These are phyloP conservation scores for Oryzias celebensis DNA, from an alignment of 2,113 vertebrate species.

Conservation along the genomic window DNA sequence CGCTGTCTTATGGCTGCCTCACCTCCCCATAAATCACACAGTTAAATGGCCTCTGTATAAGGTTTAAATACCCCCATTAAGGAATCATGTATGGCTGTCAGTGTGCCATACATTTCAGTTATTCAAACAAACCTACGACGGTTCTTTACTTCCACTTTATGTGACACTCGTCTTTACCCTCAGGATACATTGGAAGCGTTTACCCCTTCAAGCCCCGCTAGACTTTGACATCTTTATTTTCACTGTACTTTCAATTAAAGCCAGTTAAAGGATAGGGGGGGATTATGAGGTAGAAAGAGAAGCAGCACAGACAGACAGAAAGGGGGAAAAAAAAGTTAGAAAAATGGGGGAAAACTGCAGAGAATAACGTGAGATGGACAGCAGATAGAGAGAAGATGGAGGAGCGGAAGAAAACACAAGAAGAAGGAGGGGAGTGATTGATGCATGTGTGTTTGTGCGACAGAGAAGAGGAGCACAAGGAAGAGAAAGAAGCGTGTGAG, in stretches of 20 bases:
- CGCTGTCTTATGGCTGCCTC: slow-evolving; percentile 5
- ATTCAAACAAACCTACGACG: slow-evolving; percentile 26
- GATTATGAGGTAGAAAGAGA: slow-evolving; percentile 6
- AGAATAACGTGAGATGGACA: slow-evolving; percentile 32
- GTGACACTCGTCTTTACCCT: slow-evolving; percentile 15
- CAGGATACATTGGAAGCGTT: slow-evolving; percentile 9
- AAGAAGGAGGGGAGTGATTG: slow-evolving; percentile 32
- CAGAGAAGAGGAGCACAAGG: slow-evolving; percentile 12
- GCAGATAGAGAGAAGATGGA: slow-evolving; percentile 36
- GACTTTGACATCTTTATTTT: slow-evolving; percentile 56
- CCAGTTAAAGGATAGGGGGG: slow-evolving; percentile 1
- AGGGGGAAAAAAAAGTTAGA: background rate
- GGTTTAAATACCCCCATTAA: slow-evolving; percentile 55
- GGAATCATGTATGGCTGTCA: slow-evolving; percentile 49
- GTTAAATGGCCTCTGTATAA: slow-evolving; percentile 52
- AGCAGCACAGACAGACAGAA: background rate
- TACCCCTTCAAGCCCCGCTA: background rate
- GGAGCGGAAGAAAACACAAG: slow-evolving; percentile 39
- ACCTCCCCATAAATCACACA: slow-evolving; percentile 52
- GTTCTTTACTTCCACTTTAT: background rate
- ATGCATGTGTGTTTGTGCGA: slow-evolving; percentile 49
- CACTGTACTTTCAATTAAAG: slow-evolving; percentile 37
- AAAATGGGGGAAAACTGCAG: slow-evolving; percentile 17
- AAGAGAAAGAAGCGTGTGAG: slow-evolving; percentile 53
- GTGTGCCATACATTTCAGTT: slow-evolving; percentile 39